phyloP scores from a whole-genome alignment of 1,140 invertebrate species.

The Laodelphax striatellus region DNA sequence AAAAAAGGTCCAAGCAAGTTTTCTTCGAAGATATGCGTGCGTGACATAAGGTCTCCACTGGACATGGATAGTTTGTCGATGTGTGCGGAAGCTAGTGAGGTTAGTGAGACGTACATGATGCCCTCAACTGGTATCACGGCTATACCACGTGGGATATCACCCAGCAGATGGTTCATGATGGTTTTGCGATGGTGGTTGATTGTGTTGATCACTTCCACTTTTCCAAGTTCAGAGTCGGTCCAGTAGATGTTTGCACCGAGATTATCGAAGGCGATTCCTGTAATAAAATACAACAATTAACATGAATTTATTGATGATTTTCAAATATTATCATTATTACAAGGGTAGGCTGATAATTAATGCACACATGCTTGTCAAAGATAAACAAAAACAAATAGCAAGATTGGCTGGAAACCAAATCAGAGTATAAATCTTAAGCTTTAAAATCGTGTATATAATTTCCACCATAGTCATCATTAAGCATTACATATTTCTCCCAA shows the following conservation, averaged over 20 bases:
- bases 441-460: no score
- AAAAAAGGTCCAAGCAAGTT: slow-evolving; percentile 38
- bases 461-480: no score
- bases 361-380: no score
- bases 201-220: slow-evolving; percentile 45
- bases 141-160: slow-evolving; percentile 45
- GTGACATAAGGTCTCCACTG: slow-evolving; percentile 34
- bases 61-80: slow-evolving; percentile 45
- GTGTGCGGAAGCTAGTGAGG: slow-evolving; percentile 30
- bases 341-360: no score
- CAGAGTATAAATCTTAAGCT: no score
- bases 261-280: slow-evolving; percentile 50
- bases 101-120: slow-evolving; percentile 50
- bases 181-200: slow-evolving; percentile 39
- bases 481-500: no score
- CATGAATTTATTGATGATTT: no score
- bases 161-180: slow-evolving; percentile 38
- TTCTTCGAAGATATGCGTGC: slow-evolving; percentile 37
- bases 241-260: slow-evolving; percentile 54
- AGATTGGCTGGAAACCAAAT: no score
- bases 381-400: no score
- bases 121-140: slow-evolving; percentile 49
- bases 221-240: slow-evolving; percentile 39
- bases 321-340: no score
- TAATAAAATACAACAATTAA: no score